phyloP scores from a whole-genome alignment of 2,113 vertebrate genomes.

The Thomomys bottae region DNA sequence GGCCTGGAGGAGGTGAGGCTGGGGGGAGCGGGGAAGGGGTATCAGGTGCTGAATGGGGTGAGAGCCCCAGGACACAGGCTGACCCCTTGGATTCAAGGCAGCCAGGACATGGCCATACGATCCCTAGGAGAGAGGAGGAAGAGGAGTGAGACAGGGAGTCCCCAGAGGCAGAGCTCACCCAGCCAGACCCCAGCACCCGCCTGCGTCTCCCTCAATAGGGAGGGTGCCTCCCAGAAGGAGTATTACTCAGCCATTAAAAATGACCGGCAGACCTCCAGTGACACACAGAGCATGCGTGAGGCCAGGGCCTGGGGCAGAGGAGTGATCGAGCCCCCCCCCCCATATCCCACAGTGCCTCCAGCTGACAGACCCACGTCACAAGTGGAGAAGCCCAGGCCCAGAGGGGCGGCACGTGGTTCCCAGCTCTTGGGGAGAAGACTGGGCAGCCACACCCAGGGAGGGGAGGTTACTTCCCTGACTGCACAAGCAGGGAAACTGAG shows the following conservation, averaged over 20 bases:
- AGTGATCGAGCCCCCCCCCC: neutral
- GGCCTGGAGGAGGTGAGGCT: neutral
- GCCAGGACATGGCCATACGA: neutral
- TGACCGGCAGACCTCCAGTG: accelerated
- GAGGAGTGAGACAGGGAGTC: neutral
- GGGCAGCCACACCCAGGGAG: too few species aligned
- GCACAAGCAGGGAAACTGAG: neutral
- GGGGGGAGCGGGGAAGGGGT: neutral
- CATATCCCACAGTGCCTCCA: neutral
- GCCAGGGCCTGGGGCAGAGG: neutral
- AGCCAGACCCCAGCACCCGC: neutral
- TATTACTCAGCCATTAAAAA: neutral
- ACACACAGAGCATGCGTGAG: neutral
- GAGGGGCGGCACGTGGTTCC: neutral
- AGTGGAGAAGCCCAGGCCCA: neutral
- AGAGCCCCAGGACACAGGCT: neutral
- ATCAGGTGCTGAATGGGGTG: neutral
- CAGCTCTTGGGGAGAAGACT: neutral
- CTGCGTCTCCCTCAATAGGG: neutral
- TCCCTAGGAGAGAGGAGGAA: conserved; percentile 58
- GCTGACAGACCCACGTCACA: neutral
- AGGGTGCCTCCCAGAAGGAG: too few species aligned
- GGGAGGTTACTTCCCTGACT: too few species aligned
- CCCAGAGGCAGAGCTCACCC: neutral
- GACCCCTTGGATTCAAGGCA: conserved; percentile 30